A percentile compares a stretch with the other conserved stretches of the same genome.
phyloP scores from a whole-genome alignment of 2,888 invertebrate species.

The Crioceris asparagi region DNA sequence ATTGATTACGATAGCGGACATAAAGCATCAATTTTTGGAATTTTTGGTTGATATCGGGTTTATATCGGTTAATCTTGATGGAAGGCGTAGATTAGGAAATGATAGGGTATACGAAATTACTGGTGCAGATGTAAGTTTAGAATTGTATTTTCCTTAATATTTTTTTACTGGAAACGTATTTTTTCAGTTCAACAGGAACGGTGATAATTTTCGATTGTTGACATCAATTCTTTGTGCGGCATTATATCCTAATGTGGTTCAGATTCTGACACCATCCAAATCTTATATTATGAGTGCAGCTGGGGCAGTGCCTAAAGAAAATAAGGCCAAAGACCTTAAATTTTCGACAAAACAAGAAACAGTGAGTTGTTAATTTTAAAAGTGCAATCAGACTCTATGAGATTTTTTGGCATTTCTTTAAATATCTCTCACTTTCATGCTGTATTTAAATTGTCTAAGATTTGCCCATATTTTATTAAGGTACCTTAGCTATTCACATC shows the following conservation, averaged over 20 bases:
- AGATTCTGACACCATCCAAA: slow-evolving; percentile 70
- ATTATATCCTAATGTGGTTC: slow-evolving; percentile 84
- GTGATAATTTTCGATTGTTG: slow-evolving; percentile 61
- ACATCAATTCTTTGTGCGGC: slow-evolving; percentile 84
- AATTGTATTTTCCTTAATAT: slow-evolving; percentile 2
- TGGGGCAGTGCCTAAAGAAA: slow-evolving; percentile 63
- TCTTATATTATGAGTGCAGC: slow-evolving; percentile 60
- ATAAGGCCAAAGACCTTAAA: slow-evolving; percentile 58
- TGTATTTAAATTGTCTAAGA: too few relatives aligned
- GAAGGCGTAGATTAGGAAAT: slow-evolving; percentile 43
- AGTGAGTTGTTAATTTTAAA: too few relatives aligned
- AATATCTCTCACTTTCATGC: too few relatives aligned
- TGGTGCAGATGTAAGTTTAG: slow-evolving; percentile 22
- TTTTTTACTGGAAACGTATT: slow-evolving; percentile 8
- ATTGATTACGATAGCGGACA: slow-evolving; percentile 73
- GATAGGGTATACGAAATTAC: slow-evolving; percentile 48
- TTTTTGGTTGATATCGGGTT: slow-evolving; percentile 69
- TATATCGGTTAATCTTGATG: slow-evolving; percentile 55
- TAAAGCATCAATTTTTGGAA: slow-evolving; percentile 72
- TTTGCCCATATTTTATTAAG: too few relatives aligned
- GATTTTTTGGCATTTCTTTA: too few relatives aligned
- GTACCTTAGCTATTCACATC: too few relatives aligned
- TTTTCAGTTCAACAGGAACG: slow-evolving; percentile 59
- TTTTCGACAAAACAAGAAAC: slow-evolving; percentile 67
- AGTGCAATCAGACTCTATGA: too few relatives aligned